Base-by-base conservation (phyloP, 2,888 invertebrate species). In the Drosophila stalkeri region DNA sequence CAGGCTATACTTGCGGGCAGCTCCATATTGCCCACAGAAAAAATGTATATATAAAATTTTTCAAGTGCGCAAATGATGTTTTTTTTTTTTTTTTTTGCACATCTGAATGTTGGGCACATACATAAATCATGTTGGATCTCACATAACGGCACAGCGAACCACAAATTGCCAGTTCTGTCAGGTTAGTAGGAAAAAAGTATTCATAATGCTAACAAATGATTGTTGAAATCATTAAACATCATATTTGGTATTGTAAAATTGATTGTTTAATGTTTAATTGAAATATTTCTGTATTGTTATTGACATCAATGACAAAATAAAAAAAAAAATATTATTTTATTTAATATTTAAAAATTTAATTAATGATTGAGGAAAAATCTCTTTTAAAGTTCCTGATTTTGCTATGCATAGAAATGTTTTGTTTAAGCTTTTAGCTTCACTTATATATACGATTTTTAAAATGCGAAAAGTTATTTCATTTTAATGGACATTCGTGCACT, bases 211-310 rank as follows among this genome's bases (percentile, higher is more conserved):
- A 12, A 14, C 51, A 51, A 51, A 51, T 51, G 33, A 51, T 51
- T 20, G 18, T 20, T 18, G 14, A 51, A 51, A 51, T 20, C 51
- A 35, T 51, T 35, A 20, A 51, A 51, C 12, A 51, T 18, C 33
- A 35, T 33, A 51, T 51, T 35, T 51, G 14, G 0, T 12, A 7
- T 33, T 12, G n/a, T 33, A 3, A 31, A 51, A 35, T 51, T 35
- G 77, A 81, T 81, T 81, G 18, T 46, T 44, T 8, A 35, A 20
- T 31, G 14, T 4, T 56, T 63, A 63, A 70, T 77, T 69, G 64
- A 37, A 16, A 59, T 43, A 62, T 49, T n/a, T 27, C 9, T 27
- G 14, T 20, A 3, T 14, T 44, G 7, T 14, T 7, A 14, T 44
- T 44, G 44, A 44, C 43, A 20, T 9, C 55, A 72, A 68, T 46